A percentile compares a stretch with the other conserved stretches of the same genome.
Conservation (phyloP, 2,888 invertebrate species). For the Apamea crenata region DNA sequence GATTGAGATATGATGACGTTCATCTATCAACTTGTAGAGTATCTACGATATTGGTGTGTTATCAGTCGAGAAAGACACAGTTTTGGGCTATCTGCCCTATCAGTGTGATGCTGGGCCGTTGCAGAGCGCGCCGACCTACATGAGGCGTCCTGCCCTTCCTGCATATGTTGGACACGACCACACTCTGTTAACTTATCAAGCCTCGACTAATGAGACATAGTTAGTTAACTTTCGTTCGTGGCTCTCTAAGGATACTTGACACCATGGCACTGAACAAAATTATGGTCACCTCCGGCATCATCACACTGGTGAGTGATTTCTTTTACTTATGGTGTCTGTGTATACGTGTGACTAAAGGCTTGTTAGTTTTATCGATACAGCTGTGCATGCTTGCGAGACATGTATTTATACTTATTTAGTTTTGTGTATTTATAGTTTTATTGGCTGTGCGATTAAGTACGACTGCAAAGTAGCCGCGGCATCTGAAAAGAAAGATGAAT, state of each 20-base stretch:
- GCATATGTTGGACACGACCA: slow-evolving; percentile 26
- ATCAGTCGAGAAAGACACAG: slow-evolving; percentile 68
- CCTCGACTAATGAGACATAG: neutral
- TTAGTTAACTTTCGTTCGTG: slow-evolving; percentile 20
- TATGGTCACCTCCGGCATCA: slow-evolving; percentile 73
- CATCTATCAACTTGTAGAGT: slow-evolving; percentile 43
- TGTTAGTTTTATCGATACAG: neutral
- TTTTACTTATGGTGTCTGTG: slow-evolving; percentile 5
- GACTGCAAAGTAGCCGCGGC: neutral
- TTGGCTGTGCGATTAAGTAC: slow-evolving; percentile 33
- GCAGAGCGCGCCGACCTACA: slow-evolving; percentile 54
- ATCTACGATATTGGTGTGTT: slow-evolving; percentile 65
- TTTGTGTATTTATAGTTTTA: neutral
- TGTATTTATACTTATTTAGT: neutral
- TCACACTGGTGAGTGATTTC: slow-evolving; percentile 72
- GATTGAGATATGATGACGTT: slow-evolving; percentile 55
- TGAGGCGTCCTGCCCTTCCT: slow-evolving; percentile 44
- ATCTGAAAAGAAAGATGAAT: neutral
- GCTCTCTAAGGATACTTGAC: slow-evolving; percentile 7
- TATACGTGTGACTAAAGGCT: neutral
- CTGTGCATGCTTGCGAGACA: slow-evolving; percentile 31
- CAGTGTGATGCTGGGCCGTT: slow-evolving; percentile 75
- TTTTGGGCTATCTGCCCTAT: slow-evolving; percentile 47
- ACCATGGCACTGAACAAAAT: slow-evolving; percentile 71
- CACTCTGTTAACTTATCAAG: slow-evolving; percentile 26